A percentile compares a stretch with the other conserved stretches of the same genome.
Evolutionary conservation across 2,888 invertebrate species (phyloP).

Genomic region (Nomada flava): DNA sequence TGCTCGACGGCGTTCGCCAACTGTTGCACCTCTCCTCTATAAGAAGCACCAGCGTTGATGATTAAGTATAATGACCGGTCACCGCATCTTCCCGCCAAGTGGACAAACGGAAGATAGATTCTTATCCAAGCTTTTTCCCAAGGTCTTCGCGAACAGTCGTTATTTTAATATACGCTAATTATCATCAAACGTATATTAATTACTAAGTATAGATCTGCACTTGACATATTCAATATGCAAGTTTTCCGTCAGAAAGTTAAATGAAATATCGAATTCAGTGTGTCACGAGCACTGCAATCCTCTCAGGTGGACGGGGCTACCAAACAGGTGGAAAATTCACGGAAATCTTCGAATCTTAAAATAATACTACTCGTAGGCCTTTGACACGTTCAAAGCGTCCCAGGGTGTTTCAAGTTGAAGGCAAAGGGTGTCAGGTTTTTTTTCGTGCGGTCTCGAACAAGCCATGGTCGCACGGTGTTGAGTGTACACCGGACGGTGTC

Average conservation of each 20-base stretch:
- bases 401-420: conserved; percentile 68
- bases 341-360: background rate
- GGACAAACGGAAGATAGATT: conserved; percentile 29
- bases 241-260: background rate
- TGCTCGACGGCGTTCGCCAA: conserved; percentile 74
- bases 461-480: conserved; percentile 78
- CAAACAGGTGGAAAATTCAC: background rate
- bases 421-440: conserved; percentile 76
- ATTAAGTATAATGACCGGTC: conserved; percentile 52
- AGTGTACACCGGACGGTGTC: conserved; percentile 78
- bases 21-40: conserved; percentile 75
- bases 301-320: background rate
- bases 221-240: too few species aligned
- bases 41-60: conserved; percentile 44
- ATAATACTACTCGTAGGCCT: conserved; percentile 19
- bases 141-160: conserved; percentile 8
- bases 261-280: background rate
- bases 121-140: conserved; percentile 26
- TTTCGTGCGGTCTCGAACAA: conserved; percentile 57
- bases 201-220: too few species aligned
- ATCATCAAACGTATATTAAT: background rate
- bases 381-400: conserved; percentile 41
- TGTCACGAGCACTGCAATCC: too few species aligned
- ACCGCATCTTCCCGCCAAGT: conserved; percentile 29
- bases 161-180: background rate